Conservation (phyloP, 2,888 invertebrate genomes). For the Campopleginae sp. region DNA sequence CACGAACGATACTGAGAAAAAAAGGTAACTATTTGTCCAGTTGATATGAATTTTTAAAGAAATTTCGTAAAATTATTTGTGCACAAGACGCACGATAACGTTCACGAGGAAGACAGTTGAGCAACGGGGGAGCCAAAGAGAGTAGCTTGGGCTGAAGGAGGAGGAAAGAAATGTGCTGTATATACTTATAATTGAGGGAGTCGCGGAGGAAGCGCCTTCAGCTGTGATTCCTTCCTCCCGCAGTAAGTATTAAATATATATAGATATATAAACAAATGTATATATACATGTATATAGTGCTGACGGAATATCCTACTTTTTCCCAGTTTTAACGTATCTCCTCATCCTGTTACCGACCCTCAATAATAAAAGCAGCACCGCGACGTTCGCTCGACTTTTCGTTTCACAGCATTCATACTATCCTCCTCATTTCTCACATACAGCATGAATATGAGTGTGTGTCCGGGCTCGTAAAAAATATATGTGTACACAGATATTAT, state of each 20-base stretch:
- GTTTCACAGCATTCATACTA: constrained; percentile 43
- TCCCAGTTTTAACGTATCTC: constrained; percentile 73
- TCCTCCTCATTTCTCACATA: constrained; percentile 19
- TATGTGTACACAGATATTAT: constrained; percentile 4
- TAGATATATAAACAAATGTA: constrained; percentile 21
- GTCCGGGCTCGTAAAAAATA: not conserved
- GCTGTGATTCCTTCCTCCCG: constrained; percentile 76
- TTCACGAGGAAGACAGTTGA: constrained; percentile 35
- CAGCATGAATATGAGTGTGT: not conserved
- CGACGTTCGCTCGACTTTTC: constrained; percentile 26
- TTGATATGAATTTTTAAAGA: not conserved
- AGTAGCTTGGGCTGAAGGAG: not conserved
- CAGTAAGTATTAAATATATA: constrained; percentile 57
- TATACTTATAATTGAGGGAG: constrained; percentile 61
- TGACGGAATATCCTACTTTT: constrained; percentile 61
- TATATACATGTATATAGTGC: constrained; percentile 24
- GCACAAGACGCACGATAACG: constrained; percentile 4
- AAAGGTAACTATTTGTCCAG: not conserved
- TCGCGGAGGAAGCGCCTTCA: constrained; percentile 73
- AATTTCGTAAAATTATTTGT: constrained; percentile 17
- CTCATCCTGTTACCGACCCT: constrained; percentile 71
- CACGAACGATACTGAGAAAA: not conserved
- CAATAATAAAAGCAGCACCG: constrained; percentile 54
- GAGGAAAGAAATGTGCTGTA: constrained; percentile 37
- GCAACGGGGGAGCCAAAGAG: constrained; percentile 18